Conservation (phyloP, 2,113 vertebrate genomes). For the Holacanthus passer region DNA sequence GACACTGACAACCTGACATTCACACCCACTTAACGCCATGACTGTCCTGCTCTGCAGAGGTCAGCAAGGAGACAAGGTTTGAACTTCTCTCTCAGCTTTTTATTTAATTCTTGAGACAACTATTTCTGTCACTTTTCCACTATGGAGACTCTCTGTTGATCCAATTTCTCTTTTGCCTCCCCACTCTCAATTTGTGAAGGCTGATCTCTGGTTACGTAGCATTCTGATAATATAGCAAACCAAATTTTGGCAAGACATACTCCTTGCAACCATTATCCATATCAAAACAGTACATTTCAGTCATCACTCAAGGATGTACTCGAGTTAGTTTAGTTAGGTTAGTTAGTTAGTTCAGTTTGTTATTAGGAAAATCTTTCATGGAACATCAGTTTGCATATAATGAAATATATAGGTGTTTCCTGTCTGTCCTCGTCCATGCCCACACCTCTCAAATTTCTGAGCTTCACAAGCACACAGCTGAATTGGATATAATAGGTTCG, state of each 20-base stretch:
- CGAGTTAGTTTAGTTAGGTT: no score
- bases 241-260: slow-evolving; percentile 1
- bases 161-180: not conserved
- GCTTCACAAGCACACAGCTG: no score
- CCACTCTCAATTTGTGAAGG: not conserved
- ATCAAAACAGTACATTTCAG: not conserved
- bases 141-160: not conserved
- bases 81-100: not conserved
- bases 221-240: not conserved
- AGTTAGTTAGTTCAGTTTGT: no score
- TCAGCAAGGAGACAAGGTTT: not conserved
- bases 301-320: not conserved
- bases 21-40: not conserved
- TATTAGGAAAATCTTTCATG: not conserved
- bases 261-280: not conserved
- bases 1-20: not conserved
- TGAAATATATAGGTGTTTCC: not conserved
- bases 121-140: not conserved
- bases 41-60: not conserved
- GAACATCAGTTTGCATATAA: not conserved
- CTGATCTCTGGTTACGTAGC: not conserved
- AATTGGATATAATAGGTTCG: not conserved
- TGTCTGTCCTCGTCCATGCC: no score
- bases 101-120: not conserved
- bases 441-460: no score